phyloP scores from a whole-genome alignment of 30 jellyfish, hydroid and myxozoan genomes.

The Cassiopea andromeda region DNA sequence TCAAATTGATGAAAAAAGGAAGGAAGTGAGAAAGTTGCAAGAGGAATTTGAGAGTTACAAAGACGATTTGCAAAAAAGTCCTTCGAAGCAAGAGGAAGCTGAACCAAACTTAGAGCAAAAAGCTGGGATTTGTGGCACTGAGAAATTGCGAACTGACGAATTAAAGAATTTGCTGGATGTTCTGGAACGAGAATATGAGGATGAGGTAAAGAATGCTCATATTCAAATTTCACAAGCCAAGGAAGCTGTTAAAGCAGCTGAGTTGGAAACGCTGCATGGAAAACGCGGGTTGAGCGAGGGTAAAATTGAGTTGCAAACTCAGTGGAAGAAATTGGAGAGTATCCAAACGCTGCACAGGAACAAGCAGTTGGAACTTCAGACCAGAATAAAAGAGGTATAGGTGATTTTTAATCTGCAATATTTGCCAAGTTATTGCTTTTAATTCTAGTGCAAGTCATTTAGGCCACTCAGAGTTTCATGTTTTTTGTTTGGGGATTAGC shows the following conservation, averaged over 20 bases:
- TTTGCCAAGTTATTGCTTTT: too few relatives aligned
- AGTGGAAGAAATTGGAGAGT: conserved; percentile 85
- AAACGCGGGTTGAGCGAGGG: conserved; percentile 91
- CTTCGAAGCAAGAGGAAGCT: conserved; percentile 28
- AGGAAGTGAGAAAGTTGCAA: conserved; percentile 83
- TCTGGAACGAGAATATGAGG: conserved; percentile 84
- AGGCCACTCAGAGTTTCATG: too few relatives aligned
- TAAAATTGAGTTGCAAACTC: conserved; percentile 76
- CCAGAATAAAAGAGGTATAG: conserved; percentile 56
- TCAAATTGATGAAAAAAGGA: conserved; percentile 78
- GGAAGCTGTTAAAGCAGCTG: conserved; percentile 89
- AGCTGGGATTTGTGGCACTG: conserved; percentile 29
- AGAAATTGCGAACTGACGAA: conserved; percentile 51
- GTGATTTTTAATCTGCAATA: too few relatives aligned
- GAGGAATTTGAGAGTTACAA: conserved; percentile 72
- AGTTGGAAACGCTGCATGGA: conserved; percentile 88
- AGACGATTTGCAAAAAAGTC: conserved; percentile 36
- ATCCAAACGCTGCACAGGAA: conserved; percentile 76
- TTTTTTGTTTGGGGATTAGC: too few relatives aligned
- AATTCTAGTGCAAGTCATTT: too few relatives aligned
- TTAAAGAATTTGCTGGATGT: conserved; percentile 58
- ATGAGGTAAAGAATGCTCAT: conserved; percentile 86
- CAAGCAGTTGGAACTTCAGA: conserved; percentile 80
- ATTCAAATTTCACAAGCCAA: conserved; percentile 84
- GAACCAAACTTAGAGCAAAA: conserved; percentile 14